Evolutionary conservation across 1,140 invertebrate genomes (phyloP).

Genomic region (Aphidius ervi): DNA sequence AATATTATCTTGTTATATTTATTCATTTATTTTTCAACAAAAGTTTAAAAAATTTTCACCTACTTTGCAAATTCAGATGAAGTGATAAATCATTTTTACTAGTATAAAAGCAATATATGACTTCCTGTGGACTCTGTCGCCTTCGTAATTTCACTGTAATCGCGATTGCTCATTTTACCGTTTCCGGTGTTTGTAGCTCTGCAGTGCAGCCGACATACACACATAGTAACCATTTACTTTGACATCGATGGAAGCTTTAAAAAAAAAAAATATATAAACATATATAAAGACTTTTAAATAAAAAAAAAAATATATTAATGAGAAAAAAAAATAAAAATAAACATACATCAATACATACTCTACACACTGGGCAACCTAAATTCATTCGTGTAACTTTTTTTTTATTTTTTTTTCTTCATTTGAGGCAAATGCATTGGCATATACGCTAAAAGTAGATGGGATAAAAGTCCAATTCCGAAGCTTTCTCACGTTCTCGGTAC

Average conservation of each 20-base stretch:
- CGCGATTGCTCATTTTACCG: constrained; percentile 22
- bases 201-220: background rate
- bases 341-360: no score
- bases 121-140: constrained; percentile 22
- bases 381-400: background rate
- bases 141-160: constrained; percentile 26
- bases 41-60: no score
- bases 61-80: constrained; percentile 2
- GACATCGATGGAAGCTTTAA: no score
- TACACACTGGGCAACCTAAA: no score
- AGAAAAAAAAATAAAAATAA: no score
- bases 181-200: constrained; percentile 20
- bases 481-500: constrained; percentile 36
- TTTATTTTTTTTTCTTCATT: no score
- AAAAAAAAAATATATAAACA: no score
- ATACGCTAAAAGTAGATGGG: background rate
- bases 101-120: constrained; percentile 14
- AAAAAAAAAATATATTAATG: no score
- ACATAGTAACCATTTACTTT: background rate
- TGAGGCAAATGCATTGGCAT: no score
- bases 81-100: constrained; percentile 19
- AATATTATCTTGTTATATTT: no score
- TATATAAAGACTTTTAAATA: no score
- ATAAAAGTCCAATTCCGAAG: constrained; percentile 28
- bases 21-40: no score